Evolutionary conservation across 1,140 invertebrate species (phyloP), one percentile per base, ranked within the genome.

Genomic region (Telenomus remus): DNA sequence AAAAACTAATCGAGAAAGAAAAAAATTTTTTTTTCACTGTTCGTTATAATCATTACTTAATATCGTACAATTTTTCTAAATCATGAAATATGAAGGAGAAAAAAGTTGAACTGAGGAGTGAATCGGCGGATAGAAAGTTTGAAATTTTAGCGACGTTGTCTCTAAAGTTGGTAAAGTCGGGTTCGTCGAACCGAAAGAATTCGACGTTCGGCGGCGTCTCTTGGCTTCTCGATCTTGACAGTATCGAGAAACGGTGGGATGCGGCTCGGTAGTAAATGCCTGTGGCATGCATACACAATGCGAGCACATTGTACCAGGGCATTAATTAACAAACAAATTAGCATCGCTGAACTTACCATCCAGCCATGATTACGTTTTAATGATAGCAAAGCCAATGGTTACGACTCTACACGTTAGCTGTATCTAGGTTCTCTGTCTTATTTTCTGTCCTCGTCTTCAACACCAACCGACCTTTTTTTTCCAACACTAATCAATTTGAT

Each of bases 241-340:
- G 71, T 75, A 72, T 75, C 59, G 76, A 73, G 76, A 76, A 76
- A 74, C 63, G 46, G 64, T 68, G 71, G 59, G 57, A 75, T 48
- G 59, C 35, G 55, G 44, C 19, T 27, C 54, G 60, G 56, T 70
- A 69, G 55, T 70, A 76, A 73, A 66, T 72, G 75, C 77, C 69
- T 75, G 60, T 73, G 75, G 66, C 75, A 57, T 73, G 63, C 64
- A 73, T 76, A 59, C 54, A 68, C 55, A 78, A 74, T 74, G 72
- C 60, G 75, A 79, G 76, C 73, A 85, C 81, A 86, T 82, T 83
- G 81, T 80, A 79, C 80, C 81, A 80, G 78, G 74, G 84, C 81
- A 86, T 86, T 85, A 87, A 87, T 85, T 86, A 86, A 85, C 82
- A 79, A 82, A 84, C 79, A 82, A 85, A 86, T 86, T 86, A 86